Conservation (phyloP, 2,113 vertebrate species). For the Malurus cyaneus region DNA sequence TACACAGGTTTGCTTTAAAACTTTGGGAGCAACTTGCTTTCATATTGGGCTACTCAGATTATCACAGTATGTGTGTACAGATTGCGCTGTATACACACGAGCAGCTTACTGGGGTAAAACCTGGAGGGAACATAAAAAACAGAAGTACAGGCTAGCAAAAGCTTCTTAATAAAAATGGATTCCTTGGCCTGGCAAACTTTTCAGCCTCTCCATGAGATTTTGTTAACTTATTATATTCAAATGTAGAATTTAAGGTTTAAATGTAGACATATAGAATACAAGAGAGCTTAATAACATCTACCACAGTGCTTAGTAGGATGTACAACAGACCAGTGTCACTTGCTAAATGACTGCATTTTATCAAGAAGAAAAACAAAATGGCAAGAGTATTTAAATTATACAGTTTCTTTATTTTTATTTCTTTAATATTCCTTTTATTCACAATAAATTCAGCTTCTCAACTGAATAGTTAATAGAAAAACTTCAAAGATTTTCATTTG, state of each 20-base stretch:
- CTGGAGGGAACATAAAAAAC: background rate
- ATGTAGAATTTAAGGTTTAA: background rate
- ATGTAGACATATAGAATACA: background rate
- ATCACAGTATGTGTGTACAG: background rate
- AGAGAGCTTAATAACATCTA: background rate
- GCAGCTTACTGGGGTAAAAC: background rate
- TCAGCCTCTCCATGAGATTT: background rate
- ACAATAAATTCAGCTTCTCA: background rate
- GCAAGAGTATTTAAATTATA: background rate
- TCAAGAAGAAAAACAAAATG: background rate
- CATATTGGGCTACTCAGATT: background rate
- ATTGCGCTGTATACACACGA: background rate
- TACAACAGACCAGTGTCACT: background rate
- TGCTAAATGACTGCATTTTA: background rate
- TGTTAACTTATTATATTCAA: background rate
- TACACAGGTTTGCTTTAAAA: conserved; percentile 86
- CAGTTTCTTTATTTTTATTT: accelerated
- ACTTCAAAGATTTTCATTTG: background rate
- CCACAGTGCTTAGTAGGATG: background rate
- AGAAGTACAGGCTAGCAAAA: background rate
- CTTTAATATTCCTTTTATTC: background rate
- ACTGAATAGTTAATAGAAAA: background rate
- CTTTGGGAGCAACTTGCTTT: background rate
- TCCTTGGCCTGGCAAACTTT: background rate
- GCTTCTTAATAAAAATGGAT: background rate